phyloP scores from a whole-genome alignment of 2,888 invertebrate genomes.

The Acanthosepion lycidas region DNA sequence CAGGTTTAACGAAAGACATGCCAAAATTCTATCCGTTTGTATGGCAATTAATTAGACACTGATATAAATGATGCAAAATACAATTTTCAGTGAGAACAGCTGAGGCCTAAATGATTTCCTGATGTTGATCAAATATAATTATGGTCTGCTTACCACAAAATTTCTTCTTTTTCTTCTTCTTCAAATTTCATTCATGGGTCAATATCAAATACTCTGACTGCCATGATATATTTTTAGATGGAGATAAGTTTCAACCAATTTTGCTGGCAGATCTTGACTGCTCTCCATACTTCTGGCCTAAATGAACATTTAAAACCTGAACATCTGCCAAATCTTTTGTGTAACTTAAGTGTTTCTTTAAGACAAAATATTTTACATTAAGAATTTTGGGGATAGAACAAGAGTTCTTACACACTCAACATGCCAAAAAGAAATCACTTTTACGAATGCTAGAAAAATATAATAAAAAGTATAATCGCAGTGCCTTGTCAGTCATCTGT shows the following conservation, averaged over 20 bases:
- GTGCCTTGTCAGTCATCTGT: too few species aligned
- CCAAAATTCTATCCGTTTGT: neutral
- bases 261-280: neutral
- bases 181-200: neutral
- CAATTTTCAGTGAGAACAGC: constrained; percentile 2
- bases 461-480: too few species aligned
- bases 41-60: neutral
- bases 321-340: neutral
- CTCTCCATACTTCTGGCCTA: neutral
- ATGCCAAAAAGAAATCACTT: neutral
- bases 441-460: too few species aligned
- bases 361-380: neutral
- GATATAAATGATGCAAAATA: neutral
- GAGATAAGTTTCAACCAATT: neutral
- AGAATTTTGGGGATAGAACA: neutral
- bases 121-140: neutral
- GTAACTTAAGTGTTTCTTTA: neutral
- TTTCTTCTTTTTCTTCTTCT: neutral
- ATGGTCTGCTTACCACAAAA: neutral
- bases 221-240: neutral
- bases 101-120: neutral
- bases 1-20: neutral
- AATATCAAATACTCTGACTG: neutral
- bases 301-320: neutral
- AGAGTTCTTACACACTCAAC: neutral